Conservation (phyloP, 2,797 vertebrate species). For the Myotis findleyi region DNA sequence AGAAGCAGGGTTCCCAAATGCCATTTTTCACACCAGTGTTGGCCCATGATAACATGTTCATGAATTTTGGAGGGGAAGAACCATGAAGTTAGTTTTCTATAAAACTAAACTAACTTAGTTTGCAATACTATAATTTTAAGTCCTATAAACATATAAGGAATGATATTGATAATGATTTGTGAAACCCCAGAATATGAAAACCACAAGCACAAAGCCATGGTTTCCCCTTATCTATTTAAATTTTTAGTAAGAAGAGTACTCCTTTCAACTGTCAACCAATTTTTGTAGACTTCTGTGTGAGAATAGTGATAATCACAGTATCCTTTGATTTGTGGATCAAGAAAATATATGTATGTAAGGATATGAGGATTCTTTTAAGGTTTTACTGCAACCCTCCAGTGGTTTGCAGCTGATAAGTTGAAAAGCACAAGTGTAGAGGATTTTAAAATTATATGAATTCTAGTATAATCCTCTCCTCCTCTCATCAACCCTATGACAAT, state of each 20-base stretch:
- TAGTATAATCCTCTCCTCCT: background rate
- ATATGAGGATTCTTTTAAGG: slow-evolving; percentile 24
- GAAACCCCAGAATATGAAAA: slow-evolving; percentile 54
- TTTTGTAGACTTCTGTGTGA: slow-evolving; percentile 3
- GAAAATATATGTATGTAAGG: slow-evolving; percentile 48
- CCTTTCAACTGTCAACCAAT: slow-evolving; percentile 24
- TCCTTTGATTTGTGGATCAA: slow-evolving; percentile 53
- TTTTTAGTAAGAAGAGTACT: slow-evolving; percentile 17
- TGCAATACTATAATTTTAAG: slow-evolving; percentile 68
- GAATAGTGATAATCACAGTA: slow-evolving; percentile 50
- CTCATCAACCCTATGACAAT: background rate
- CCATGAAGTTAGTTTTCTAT: slow-evolving; percentile 41
- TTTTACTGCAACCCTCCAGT: background rate
- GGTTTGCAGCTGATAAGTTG: slow-evolving; percentile 36
- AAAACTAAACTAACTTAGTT: slow-evolving; percentile 43
- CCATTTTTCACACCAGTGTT: background rate
- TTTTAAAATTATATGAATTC: slow-evolving; percentile 34
- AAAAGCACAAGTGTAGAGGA: slow-evolving; percentile 34
- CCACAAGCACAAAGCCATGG: background rate
- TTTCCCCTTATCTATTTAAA: slow-evolving; percentile 51
- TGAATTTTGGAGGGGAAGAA: background rate
- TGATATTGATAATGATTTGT: slow-evolving; percentile 55
- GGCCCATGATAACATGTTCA: background rate
- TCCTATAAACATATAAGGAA: slow-evolving; percentile 49
- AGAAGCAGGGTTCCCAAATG: background rate